Evolutionary conservation across 2,797 vertebrate species (phyloP), one percentile per base, ranked within the genome.

Genomic region (Anas capensis): DNA sequence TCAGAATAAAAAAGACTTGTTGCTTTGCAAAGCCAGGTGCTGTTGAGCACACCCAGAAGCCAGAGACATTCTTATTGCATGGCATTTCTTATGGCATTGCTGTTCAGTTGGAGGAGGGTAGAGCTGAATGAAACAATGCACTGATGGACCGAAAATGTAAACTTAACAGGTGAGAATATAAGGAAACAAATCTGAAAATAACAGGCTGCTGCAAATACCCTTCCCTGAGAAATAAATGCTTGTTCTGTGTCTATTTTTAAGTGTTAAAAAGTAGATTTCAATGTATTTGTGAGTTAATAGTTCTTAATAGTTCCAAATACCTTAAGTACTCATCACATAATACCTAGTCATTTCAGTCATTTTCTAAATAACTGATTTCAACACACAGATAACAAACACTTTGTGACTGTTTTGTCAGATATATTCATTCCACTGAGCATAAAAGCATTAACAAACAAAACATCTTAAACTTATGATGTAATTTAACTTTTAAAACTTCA

Each of bases 21-120:
- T 2, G 1, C 3, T 1, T 15, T 6, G 31, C 0, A 0, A 81
- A 71, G 80, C 14, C 27, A 14, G 51, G 34, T 33, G 15, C 24
- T 2, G 24, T 1, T 1, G 51, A 24, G n/a, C 57, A 69, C 31
- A 13, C 7, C 10, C 38, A 9, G 17, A 76, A 1, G 2, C 60
- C 10, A 5, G n/a, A 53, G 61, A 17, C 0, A 0, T 33, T 40
- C 58, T 0, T 0, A 34, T 1, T 1, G 10, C 0, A 53, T 70
- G 27, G 9, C 11, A 29, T 21, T 64, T 29, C 40, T 21, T 64
- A 42, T 31, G 29, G 19, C 10, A 2, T 1, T 40, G 19, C 31
- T 71, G 29, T 5, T 68, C 49, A 38, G 44, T 10, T 61, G 73
- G 3, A 78, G 21, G 14, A 84, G 27, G 21, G 48, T 21, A 33